Evolutionary conservation across 30 jellyfish, hydroid and myxozoan genomes (phyloP), one percentile per base, ranked within the genome.

Genomic region (Turritopsis rubra): DNA sequence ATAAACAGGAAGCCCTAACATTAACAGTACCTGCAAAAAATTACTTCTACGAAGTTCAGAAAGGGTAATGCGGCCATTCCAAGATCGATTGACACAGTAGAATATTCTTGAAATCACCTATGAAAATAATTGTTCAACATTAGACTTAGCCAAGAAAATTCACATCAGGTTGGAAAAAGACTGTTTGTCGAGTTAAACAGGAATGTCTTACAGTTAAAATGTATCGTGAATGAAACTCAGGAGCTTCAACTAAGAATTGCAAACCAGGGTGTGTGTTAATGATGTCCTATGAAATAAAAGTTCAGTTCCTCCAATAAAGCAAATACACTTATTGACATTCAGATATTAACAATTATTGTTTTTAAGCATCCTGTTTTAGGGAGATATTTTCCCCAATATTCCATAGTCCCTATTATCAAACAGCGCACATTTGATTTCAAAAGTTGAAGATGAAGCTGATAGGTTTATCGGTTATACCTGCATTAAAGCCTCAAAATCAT

Each of bases 21-120:
- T 5, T 41, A 29, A 24, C 31, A 81, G 25, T 22, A 93, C 99
- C 96, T 81, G 85, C 27, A 76, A 84, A 71, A 93, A 93, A 85
- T 88, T 93, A 75, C 99, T 93, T 72, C 71, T 85, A 75, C 95
- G 72, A 28, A 93, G 79, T 68, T 93, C 99, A 1, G 95, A 54
- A 23, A 93, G 88, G 29, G 99, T 71, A 52, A 93, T 88, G 60
- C 65, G 84, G 18, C 99, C 99, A 81, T 65, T 93, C 96, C 96
- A 93, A 7, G 99, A 88, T 41, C 99, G 99, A 83, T 93, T 93
- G 26, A 93, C 75, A 52, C 74, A 25, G 75, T 80, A 93, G 74
- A 93, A 93, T 30, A 93, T 93, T 52, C 99, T 80, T 29, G 99
- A 85, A 1, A 93, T 83, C 18, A 93, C 99, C 99, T 93, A 83